These are phyloP conservation scores for Paraescarpia echinospica DNA, from an alignment of 1,140 invertebrate genomes.

Conservation along the genomic window DNA sequence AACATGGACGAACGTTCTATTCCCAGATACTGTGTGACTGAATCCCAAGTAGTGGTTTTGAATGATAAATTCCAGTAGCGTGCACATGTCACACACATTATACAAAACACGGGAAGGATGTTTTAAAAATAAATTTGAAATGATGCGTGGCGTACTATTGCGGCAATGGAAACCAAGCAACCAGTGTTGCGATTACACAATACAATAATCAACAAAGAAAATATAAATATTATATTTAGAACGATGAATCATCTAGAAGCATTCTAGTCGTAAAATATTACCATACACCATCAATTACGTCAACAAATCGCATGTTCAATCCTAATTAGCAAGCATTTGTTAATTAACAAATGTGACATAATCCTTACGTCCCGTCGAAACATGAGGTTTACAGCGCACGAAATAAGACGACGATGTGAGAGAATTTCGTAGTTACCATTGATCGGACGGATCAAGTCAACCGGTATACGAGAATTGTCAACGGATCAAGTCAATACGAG, in stretches of 20 bases:
- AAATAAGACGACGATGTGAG: neutral
- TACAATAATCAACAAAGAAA: too few relatives aligned
- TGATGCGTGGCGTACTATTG: too few relatives aligned
- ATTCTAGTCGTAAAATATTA: neutral
- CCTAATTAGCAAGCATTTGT: neutral
- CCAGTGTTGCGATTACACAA: too few relatives aligned
- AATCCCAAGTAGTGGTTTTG: neutral
- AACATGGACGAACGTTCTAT: neutral
- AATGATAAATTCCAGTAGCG: neutral
- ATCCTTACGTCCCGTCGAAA: neutral
- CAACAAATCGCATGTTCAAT: neutral
- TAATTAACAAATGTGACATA: neutral
- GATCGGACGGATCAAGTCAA: neutral
- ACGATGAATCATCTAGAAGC: too few relatives aligned
- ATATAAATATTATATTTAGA: too few relatives aligned
- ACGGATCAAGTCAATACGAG: too few relatives aligned
- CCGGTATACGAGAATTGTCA: too few relatives aligned
- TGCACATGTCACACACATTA: neutral
- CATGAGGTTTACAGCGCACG: neutral
- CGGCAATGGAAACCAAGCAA: too few relatives aligned
- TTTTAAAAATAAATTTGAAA: neutral
- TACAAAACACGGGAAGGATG: neutral
- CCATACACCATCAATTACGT: neutral
- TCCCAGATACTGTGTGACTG: neutral
- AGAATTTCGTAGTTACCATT: neutral